phyloP scores from a whole-genome alignment of 2,888 invertebrate species.

The Andrena bicolor region DNA sequence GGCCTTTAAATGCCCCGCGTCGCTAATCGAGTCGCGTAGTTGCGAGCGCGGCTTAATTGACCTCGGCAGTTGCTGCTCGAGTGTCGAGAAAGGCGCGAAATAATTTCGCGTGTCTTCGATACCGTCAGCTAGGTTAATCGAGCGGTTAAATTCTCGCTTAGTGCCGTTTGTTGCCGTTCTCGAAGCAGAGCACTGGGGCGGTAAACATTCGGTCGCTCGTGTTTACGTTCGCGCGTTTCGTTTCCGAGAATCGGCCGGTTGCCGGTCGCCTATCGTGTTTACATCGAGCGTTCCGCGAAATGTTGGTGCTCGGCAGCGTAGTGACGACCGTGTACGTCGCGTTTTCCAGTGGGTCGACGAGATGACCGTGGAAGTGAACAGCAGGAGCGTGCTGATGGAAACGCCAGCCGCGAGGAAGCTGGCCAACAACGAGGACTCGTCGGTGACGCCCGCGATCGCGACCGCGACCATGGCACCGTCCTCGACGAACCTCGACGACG shows the following conservation, averaged over 20 bases:
- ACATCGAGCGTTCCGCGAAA: neutral
- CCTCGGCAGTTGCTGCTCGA: neutral
- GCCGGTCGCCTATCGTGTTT: slow-evolving; percentile 1
- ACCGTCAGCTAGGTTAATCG: slow-evolving; percentile 22
- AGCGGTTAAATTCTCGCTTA: neutral
- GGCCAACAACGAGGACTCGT: slow-evolving; percentile 76
- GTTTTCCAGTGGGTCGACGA: slow-evolving; percentile 76
- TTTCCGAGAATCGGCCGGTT: slow-evolving; percentile 9
- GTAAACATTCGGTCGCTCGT: slow-evolving; percentile 20
- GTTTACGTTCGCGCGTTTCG: slow-evolving; percentile 23
- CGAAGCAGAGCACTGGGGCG: too few relatives aligned
- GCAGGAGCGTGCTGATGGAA: slow-evolving; percentile 71
- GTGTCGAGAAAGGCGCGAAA: neutral
- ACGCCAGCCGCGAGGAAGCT: slow-evolving; percentile 71
- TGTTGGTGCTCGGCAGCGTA: neutral
- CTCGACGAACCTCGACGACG: slow-evolving; percentile 92
- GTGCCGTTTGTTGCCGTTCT: slow-evolving; percentile 27
- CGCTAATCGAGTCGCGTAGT: slow-evolving; percentile 23
- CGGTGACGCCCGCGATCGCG: slow-evolving; percentile 81
- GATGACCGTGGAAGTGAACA: slow-evolving; percentile 76
- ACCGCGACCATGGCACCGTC: slow-evolving; percentile 87
- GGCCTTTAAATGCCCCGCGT: neutral
- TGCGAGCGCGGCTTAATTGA: neutral
- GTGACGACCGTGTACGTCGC: neutral
- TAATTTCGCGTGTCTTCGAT: neutral